Evolutionary conservation across 2,888 invertebrate genomes (phyloP).

Genomic region (Acanthosepion lycidas): DNA sequence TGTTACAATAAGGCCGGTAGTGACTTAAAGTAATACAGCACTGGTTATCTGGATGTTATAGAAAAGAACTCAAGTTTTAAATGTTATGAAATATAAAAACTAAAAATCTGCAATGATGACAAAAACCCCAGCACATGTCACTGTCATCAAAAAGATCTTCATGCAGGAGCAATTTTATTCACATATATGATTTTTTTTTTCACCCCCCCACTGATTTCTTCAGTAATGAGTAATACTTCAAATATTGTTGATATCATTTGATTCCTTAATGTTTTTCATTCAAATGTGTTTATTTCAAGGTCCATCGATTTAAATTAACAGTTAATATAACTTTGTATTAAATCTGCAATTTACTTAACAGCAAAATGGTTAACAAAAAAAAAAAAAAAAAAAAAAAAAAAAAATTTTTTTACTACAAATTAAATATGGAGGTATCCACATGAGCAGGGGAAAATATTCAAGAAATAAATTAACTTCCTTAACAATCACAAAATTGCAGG

Average conservation of each 20-base stretch:
- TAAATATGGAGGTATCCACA: background rate
- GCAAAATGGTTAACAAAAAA: background rate
- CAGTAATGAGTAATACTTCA: background rate
- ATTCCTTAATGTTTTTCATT: slow-evolving; percentile 2
- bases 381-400: background rate
- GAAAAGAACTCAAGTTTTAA: too few species aligned
- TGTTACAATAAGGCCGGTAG: too few species aligned
- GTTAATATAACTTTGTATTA: slow-evolving; percentile 22
- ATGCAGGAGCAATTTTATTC: slow-evolving; percentile 13
- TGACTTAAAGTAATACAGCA: too few species aligned
- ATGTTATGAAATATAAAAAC: too few species aligned
- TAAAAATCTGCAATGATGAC: too few species aligned
- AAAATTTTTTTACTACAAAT: background rate
- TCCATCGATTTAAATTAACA: slow-evolving; percentile 1
- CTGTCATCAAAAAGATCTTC: background rate
- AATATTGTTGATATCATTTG: background rate
- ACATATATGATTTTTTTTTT: background rate
- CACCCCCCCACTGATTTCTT: background rate
- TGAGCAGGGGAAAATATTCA: background rate
- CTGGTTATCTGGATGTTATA: too few species aligned
- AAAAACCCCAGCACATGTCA: too few species aligned
- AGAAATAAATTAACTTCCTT: slow-evolving; percentile 16
- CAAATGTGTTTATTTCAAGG: background rate
- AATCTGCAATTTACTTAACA: background rate
- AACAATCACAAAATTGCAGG: slow-evolving; percentile 21